Evolutionary conservation across 2,888 invertebrate genomes (phyloP).

Genomic region (Leptinotarsa peninsularis): DNA sequence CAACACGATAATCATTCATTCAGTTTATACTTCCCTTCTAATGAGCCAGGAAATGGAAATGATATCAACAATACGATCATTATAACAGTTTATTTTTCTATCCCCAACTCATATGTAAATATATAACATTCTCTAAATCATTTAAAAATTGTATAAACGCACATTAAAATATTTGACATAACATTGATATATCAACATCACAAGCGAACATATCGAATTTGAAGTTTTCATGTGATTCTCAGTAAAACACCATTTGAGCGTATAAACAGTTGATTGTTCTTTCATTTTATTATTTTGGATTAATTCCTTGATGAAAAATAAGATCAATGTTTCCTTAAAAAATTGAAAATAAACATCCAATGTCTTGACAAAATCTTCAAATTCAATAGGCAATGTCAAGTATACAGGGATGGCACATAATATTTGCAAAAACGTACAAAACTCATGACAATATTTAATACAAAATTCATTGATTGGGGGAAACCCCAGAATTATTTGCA

Average conservation of each 20-base stretch:
- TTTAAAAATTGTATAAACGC: conserved; percentile 17
- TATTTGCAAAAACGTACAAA: background rate
- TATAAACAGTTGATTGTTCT: background rate
- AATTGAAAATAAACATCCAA: background rate
- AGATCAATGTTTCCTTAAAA: background rate
- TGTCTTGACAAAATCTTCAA: background rate
- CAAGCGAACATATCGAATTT: conserved; percentile 15
- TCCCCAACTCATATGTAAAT: conserved; percentile 21
- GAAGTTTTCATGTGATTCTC: background rate
- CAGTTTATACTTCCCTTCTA: too few species aligned
- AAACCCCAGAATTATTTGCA: too few species aligned
- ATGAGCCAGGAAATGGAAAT: too few species aligned
- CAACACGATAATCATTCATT: too few species aligned
- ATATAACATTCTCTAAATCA: conserved; percentile 19
- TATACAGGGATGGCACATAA: background rate
- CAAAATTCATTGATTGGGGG: too few species aligned
- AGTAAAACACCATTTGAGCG: background rate
- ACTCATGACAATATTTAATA: too few species aligned
- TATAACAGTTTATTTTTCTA: conserved; percentile 19
- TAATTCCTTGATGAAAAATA: too few species aligned
- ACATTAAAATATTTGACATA: conserved; percentile 5
- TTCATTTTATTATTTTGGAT: background rate
- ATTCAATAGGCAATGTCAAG: background rate
- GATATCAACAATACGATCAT: background rate
- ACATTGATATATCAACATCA: conserved; percentile 15